phyloP scores from a whole-genome alignment of 2,797 vertebrate species.

The Oreonectes daqikongensis region DNA sequence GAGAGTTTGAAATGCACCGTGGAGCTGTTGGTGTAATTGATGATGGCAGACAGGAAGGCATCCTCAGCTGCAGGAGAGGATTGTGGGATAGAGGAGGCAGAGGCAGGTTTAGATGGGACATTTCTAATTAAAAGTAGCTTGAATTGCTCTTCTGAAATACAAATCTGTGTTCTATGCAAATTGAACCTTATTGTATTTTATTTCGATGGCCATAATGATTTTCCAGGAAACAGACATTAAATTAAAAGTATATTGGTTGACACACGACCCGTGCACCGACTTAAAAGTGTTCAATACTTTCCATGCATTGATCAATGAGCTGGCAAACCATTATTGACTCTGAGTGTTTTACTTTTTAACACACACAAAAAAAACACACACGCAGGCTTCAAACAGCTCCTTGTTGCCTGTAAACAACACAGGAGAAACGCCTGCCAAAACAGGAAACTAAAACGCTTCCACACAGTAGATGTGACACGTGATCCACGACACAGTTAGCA shows the following conservation, averaged over 20 bases:
- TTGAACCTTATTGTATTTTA: too few species aligned
- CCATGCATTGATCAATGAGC: slow-evolving; percentile 37
- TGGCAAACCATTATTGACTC: not conserved
- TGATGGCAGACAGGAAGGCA: slow-evolving; percentile 95
- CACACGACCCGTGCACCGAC: not conserved
- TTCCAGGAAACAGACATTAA: not conserved
- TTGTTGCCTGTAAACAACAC: not conserved
- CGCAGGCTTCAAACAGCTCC: not conserved
- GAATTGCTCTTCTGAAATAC: not conserved
- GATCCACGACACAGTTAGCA: slow-evolving; percentile 22
- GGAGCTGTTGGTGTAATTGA: slow-evolving; percentile 98
- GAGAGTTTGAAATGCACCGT: slow-evolving; percentile 98
- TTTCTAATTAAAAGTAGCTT: too few species aligned
- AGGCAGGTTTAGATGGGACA: not conserved
- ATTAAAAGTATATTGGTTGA: not conserved
- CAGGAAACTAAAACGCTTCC: not conserved
- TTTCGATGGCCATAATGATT: not conserved
- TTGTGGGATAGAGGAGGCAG: not conserved
- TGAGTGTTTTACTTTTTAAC: not conserved
- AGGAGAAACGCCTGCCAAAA: not conserved
- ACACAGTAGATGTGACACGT: not conserved
- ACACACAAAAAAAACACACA: not conserved
- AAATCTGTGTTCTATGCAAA: too few species aligned
- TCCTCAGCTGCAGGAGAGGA: slow-evolving; percentile 83
- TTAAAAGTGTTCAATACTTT: slow-evolving; percentile 46